Evolutionary conservation across 2,888 invertebrate species (phyloP).

Genomic region (Archips xylosteana): DNA sequence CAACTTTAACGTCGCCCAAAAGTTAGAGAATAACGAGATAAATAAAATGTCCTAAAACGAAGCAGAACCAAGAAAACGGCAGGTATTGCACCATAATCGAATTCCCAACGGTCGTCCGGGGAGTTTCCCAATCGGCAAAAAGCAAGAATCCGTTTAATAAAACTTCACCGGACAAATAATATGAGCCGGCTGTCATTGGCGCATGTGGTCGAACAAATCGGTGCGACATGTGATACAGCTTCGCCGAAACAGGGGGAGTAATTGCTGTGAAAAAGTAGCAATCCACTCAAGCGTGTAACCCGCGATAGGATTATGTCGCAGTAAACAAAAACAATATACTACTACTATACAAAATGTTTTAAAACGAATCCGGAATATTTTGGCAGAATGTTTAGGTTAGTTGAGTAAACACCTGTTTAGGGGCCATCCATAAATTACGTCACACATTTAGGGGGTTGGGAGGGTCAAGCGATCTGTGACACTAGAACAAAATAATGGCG

Average conservation of each 20-base stretch:
- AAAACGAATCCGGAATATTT: too few relatives aligned
- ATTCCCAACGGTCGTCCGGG: conserved; percentile 59
- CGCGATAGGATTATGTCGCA: conserved; percentile 15
- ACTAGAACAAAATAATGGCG: too few relatives aligned
- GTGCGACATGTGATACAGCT: conserved; percentile 34
- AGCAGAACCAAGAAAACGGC: conserved; percentile 55
- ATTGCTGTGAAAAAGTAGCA: conserved; percentile 41
- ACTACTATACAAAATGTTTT: too few relatives aligned
- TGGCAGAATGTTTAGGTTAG: too few relatives aligned
- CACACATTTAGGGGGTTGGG: too few relatives aligned
- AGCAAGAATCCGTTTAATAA: conserved; percentile 50
- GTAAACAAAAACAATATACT: conserved; percentile 4
- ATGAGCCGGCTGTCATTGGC: conserved; percentile 41
- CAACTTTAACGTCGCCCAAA: neutral
- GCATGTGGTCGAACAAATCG: conserved; percentile 43
- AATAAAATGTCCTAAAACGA: conserved; percentile 6
- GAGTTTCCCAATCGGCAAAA: conserved; percentile 70
- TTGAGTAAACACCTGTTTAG: too few relatives aligned
- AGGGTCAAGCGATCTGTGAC: too few relatives aligned
- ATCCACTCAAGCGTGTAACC: conserved; percentile 24
- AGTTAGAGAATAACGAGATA: neutral
- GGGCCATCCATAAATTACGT: too few relatives aligned
- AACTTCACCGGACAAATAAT: conserved; percentile 38
- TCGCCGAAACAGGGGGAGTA: conserved; percentile 35
- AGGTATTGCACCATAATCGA: conserved; percentile 66